Conservation (phyloP, 2,113 vertebrate species). For the Dascyllus trimaculatus region DNA sequence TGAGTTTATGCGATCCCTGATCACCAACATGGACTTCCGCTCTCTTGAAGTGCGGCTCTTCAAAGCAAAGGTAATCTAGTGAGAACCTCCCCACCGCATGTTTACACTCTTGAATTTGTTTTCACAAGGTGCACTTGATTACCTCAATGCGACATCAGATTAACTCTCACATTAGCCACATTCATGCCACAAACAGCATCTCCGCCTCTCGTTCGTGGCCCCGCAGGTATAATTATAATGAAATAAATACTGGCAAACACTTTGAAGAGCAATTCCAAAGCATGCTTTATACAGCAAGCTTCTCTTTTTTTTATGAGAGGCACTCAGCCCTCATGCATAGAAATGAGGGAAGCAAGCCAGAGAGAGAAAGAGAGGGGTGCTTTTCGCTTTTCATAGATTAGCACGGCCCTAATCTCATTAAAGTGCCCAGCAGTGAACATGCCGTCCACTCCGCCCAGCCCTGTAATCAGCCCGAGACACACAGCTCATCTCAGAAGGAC, state of each 20-base stretch:
- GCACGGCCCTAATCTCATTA: constrained; percentile 84
- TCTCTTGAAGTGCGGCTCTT: constrained; percentile 81
- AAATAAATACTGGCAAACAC: constrained; percentile 77
- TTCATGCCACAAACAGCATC: constrained; percentile 37
- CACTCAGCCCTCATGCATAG: constrained; percentile 69
- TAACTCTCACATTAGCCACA: constrained; percentile 53
- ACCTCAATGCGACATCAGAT: constrained; percentile 45
- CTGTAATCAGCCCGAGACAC: constrained; percentile 80
- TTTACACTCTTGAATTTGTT: constrained; percentile 26
- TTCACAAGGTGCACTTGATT: constrained; percentile 35
- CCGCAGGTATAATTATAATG: constrained; percentile 73
- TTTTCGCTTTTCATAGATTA: constrained; percentile 86
- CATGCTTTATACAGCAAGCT: constrained; percentile 74
- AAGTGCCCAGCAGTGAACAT: constrained; percentile 82
- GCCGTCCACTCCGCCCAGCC: constrained; percentile 76
- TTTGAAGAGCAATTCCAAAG: constrained; percentile 79
- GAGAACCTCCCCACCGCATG: constrained; percentile 1
- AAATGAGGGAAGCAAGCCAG: constrained; percentile 66
- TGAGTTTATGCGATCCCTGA: constrained; percentile 81
- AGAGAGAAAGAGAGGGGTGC: constrained; percentile 59
- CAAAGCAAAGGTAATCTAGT: constrained; percentile 79
- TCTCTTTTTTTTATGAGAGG: constrained; percentile 51
- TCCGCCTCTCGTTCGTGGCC: constrained; percentile 41
- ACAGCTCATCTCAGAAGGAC: constrained; percentile 79
- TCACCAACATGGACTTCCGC: constrained; percentile 78